These are phyloP conservation scores for Oscheius myriophilus DNA, from an alignment of 2,888 invertebrate species.

Conservation along the genomic window DNA sequence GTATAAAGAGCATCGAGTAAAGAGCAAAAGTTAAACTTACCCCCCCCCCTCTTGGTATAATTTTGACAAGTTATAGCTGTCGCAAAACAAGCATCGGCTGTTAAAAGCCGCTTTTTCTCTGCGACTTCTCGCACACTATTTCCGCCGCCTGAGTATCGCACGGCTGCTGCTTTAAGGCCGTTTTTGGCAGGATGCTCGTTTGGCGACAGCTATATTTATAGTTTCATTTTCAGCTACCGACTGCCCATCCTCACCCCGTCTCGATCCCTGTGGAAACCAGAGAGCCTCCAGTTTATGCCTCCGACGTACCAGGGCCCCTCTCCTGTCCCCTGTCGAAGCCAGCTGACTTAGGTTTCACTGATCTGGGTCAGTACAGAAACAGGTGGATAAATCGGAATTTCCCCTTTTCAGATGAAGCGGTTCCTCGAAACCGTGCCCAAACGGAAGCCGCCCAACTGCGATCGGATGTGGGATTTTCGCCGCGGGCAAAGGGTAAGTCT, in stretches of 20 bases:
- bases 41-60: no score
- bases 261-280: not conserved
- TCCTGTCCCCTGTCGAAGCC: slow-evolving; percentile 44
- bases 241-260: slow-evolving; percentile 10
- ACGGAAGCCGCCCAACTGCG: slow-evolving; percentile 4
- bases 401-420: slow-evolving; percentile 13
- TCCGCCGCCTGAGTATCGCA: no score
- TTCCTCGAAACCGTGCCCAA: slow-evolving; percentile 23
- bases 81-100: no score
- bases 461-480: slow-evolving; percentile 5
- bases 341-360: slow-evolving; percentile 44
- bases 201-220: not conserved
- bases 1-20: no score
- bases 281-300: slow-evolving; percentile 2
- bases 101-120: no score
- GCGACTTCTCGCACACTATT: no score
- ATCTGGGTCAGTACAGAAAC: slow-evolving; percentile 34
- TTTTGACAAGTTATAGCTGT: no score
- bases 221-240: not conserved
- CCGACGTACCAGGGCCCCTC: slow-evolving; percentile 11
- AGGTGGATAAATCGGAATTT: not conserved
- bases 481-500: slow-evolving; percentile 4
- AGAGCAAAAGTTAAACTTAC: no score
- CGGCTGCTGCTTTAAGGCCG: no score
- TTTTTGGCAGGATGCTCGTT: not conserved